Evolutionary conservation across 2,888 invertebrate genomes (phyloP), one percentile per base, ranked within the genome.

Genomic region (Blomia tropicalis): DNA sequence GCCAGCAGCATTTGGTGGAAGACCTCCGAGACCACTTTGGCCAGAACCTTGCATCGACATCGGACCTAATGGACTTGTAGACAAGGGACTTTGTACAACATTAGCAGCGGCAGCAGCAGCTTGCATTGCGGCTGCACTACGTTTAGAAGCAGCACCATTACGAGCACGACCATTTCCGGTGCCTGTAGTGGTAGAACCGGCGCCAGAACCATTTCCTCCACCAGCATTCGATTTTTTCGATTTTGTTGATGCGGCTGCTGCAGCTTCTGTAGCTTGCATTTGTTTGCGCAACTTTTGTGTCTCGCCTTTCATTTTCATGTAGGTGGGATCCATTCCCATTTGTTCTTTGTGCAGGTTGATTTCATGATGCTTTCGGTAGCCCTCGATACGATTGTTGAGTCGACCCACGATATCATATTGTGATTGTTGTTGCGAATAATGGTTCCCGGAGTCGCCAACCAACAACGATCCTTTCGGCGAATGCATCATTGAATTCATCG

Each of bases 1-100:
- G 51, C 51, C 51, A 11, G 51, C 51, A 47, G 51, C 51, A 47
- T n/a, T n/a, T 22, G 51, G 51, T 11, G 51, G 51, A n/a, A n/a
- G n/a, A n/a, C n/a, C n/a, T 14, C 51, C 51, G 51, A 47, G 7
- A 7, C 17, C 7, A 36, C 36, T 17, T 47, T 47, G 51, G 22
- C 11, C 11, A 27, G 7, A 7, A 17, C 7, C 36, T 36, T 36
- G 36, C 23, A 25, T 47, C 51, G n/a, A 11, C 11, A 7, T 19
- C 7, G 11, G 7, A 27, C 51, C 51, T 7, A 47, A 14, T 14
- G 51, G 51, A 47, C 51, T 47, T 14, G 51, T 11, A 27, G 51
- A 7, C 11, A 47, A 14, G 7, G 51, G 51, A 36, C 51, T 47
- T 7, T 47, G 51, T 7, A 27, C 51, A 41, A n/a, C 41, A n/a